phyloP scores from a whole-genome alignment of 2,113 vertebrate species.

The Lagenorhynchus albirostris region DNA sequence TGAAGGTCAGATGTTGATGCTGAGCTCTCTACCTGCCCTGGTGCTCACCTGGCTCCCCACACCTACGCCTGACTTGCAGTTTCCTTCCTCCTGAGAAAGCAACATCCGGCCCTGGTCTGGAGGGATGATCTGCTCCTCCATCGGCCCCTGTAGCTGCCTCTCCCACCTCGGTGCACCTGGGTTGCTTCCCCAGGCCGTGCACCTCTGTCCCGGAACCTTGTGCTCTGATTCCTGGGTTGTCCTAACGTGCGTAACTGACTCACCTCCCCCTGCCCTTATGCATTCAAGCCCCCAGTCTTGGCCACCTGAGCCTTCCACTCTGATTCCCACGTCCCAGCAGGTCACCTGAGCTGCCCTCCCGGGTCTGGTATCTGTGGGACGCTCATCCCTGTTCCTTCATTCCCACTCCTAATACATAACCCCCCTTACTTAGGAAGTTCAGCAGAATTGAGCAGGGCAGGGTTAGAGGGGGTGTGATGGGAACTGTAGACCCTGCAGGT shows the following conservation, averaged over 20 bases:
- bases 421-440: neutral
- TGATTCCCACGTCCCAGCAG: neutral
- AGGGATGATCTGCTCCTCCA: neutral
- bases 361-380: neutral
- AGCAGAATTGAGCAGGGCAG: neutral
- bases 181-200: fast-evolving
- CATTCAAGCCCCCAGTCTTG: neutral
- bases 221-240: neutral
- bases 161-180: fast-evolving
- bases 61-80: neutral
- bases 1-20: neutral
- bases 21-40: neutral
- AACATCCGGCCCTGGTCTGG: fast-evolving
- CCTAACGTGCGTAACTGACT: neutral
- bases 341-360: neutral
- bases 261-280: neutral
- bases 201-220: neutral
- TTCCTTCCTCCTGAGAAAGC: neutral
- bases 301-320: neutral
- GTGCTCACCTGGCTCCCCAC: neutral
- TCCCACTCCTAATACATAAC: neutral
- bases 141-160: neutral
- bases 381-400: neutral
- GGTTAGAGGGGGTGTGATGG: no score
- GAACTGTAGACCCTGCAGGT: neutral